A percentile compares a stretch with the other conserved stretches of the same genome.
phyloP scores from a whole-genome alignment of 2,888 invertebrate genomes.

The Parapristionchus giblindavisi region DNA sequence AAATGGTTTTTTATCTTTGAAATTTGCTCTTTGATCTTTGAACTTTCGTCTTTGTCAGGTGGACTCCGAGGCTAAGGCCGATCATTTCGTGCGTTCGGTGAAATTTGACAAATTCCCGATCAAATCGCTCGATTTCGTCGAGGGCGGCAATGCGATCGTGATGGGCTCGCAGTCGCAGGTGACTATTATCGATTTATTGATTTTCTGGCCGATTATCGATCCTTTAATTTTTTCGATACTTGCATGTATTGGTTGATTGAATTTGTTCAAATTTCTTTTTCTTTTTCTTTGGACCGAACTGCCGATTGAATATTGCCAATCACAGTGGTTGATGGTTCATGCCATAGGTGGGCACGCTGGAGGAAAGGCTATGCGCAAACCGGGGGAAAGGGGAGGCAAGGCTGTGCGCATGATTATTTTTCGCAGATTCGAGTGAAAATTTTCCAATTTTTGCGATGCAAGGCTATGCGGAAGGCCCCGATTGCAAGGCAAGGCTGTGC shows the following conservation, averaged over 20 bases:
- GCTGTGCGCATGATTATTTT: too few species aligned
- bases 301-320: too few species aligned
- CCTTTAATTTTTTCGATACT: not conserved
- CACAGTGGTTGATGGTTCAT: not conserved
- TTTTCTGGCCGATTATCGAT: not conserved
- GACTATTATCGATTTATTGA: too few species aligned
- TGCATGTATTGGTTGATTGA: not conserved
- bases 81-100: constrained; percentile 31
- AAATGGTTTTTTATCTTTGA: not conserved
- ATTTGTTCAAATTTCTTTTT: not conserved
- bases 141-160: constrained; percentile 7
- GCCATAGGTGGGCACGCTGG: too few species aligned
- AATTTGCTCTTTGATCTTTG: not conserved
- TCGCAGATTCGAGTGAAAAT: too few species aligned
- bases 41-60: constrained; percentile 2
- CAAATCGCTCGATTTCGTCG: constrained; percentile 15
- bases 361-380: too few species aligned
- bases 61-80: constrained; percentile 30
- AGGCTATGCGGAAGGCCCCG: too few species aligned
- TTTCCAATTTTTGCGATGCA: too few species aligned
- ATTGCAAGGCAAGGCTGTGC: too few species aligned
- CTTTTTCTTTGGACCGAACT: too few species aligned
- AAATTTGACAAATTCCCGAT: constrained; percentile 32
- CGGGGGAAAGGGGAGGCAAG: too few species aligned
- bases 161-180: constrained; percentile 23